A percentile compares a stretch with the other conserved stretches of the same genome.
Evolutionary conservation across 2,797 vertebrate species (phyloP).

Genomic region (Bovichtus variegatus): DNA sequence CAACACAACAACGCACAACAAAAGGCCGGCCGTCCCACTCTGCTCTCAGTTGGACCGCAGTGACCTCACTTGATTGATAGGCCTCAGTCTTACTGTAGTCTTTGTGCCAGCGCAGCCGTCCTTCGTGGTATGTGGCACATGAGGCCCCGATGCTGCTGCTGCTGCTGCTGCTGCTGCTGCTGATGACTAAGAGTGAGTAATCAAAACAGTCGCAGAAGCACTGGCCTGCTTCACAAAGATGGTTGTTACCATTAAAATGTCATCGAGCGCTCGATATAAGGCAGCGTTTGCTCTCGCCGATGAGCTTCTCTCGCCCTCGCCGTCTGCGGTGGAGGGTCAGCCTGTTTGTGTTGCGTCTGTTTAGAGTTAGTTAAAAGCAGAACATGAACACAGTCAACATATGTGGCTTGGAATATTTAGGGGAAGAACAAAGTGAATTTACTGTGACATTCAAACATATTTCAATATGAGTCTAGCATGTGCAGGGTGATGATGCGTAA

Average conservation of each 20-base stretch:
- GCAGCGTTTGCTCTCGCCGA: slow-evolving; percentile 43
- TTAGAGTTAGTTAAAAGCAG: slow-evolving; percentile 25
- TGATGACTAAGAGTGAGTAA: slow-evolving; percentile 78
- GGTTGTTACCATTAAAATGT: slow-evolving; percentile 66
- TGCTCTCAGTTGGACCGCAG: slow-evolving; percentile 45
- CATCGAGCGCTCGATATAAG: slow-evolving; percentile 57
- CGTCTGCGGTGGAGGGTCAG: slow-evolving; percentile 14
- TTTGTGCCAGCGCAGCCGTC: slow-evolving; percentile 68
- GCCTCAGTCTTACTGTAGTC: slow-evolving; percentile 65
- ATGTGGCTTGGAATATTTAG: background rate
- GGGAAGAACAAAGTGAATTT: background rate
- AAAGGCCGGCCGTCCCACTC: slow-evolving; percentile 53
- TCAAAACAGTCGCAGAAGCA: slow-evolving; percentile 71
- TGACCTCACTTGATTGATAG: slow-evolving; percentile 77
- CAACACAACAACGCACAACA: slow-evolving; percentile 70
- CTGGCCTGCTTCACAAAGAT: slow-evolving; percentile 53
- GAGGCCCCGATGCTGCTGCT: slow-evolving; percentile 50
- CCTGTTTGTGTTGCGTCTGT: slow-evolving; percentile 44
- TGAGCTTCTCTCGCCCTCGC: slow-evolving; percentile 15
- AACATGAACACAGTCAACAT: background rate
- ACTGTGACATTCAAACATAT: too few species aligned
- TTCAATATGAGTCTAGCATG: too few species aligned
- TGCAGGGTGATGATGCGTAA: too few species aligned
- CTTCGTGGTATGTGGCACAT: slow-evolving; percentile 56
- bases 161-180: slow-evolving; percentile 51